Conservation (phyloP, 2,113 vertebrate species). For the Gopherus flavomarginatus region DNA sequence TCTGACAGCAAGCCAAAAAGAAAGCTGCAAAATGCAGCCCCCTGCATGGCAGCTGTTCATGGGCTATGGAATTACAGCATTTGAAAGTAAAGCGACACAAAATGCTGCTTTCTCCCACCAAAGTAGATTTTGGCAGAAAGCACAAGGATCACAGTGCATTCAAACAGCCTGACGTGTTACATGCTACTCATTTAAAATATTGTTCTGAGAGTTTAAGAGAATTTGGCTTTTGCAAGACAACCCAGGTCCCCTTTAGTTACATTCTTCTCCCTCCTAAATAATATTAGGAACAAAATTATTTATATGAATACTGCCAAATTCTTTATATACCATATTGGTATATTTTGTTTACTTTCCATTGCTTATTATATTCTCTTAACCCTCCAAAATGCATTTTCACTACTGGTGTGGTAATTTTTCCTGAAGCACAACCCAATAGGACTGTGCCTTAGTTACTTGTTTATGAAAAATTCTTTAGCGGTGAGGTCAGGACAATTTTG, state of each 20-base stretch:
- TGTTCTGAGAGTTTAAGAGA: neutral
- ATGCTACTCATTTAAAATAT: neutral
- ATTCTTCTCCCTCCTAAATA: neutral
- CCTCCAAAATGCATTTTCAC: neutral
- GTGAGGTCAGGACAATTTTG: neutral
- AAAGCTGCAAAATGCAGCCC: neutral
- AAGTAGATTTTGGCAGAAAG: neutral
- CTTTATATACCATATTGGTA: neutral
- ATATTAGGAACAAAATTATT: neutral
- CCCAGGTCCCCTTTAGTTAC: neutral
- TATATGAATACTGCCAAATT: neutral
- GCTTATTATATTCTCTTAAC: neutral
- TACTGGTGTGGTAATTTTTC: neutral
- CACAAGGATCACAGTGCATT: neutral
- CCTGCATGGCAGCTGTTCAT: neutral
- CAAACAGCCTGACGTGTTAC: neutral
- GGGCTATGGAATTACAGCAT: neutral
- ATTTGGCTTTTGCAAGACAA: neutral
- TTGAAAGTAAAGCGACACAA: neutral
- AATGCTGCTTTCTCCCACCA: neutral
- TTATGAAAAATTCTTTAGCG: neutral
- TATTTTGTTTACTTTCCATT: neutral
- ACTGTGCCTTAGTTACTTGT: neutral
- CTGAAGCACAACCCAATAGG: neutral
- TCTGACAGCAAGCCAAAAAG: neutral